Percentiles rank a stretch among this genome's conserved stretches.
These are phyloP conservation scores for Oncorhynchus nerka DNA, from an alignment of 2,113 vertebrate species.

Conservation along the genomic window DNA sequence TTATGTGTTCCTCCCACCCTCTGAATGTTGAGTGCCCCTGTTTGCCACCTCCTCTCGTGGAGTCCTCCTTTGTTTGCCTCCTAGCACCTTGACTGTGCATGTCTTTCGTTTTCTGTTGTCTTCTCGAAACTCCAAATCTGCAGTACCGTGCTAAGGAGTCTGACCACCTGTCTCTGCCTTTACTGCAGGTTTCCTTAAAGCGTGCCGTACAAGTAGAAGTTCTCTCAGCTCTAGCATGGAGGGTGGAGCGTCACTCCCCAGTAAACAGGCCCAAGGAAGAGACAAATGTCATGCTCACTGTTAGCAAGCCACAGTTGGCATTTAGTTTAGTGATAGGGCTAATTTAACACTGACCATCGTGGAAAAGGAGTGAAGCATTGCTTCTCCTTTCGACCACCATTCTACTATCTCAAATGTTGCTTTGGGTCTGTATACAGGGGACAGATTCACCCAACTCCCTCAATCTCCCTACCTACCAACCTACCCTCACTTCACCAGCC, in stretches of 20 bases:
- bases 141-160: slow-evolving; percentile 65
- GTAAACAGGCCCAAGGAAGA: slow-evolving; percentile 74
- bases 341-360: neutral
- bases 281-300: slow-evolving; percentile 21
- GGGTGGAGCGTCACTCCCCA: slow-evolving; percentile 69
- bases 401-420: slow-evolving; percentile 14
- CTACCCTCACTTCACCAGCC: slow-evolving; percentile 44
- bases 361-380: neutral
- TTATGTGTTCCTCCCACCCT: slow-evolving; percentile 30
- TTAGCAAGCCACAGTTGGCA: slow-evolving; percentile 24
- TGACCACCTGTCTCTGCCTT: slow-evolving; percentile 59
- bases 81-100: slow-evolving; percentile 68
- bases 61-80: slow-evolving; percentile 47
- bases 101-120: slow-evolving; percentile 58
- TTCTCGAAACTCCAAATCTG: slow-evolving; percentile 63
- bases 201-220: slow-evolving; percentile 55
- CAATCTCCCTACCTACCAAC: slow-evolving; percentile 49
- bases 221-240: slow-evolving; percentile 68
- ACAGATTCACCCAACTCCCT: slow-evolving; percentile 54
- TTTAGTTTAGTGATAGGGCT: neutral
- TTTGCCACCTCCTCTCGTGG: slow-evolving; percentile 51
- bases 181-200: slow-evolving; percentile 73
- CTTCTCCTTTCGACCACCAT: neutral
- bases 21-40: slow-evolving; percentile 35
- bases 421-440: slow-evolving; percentile 77